phyloP scores from a whole-genome alignment of 2,797 vertebrate species.

The Pangasius krempfi region DNA sequence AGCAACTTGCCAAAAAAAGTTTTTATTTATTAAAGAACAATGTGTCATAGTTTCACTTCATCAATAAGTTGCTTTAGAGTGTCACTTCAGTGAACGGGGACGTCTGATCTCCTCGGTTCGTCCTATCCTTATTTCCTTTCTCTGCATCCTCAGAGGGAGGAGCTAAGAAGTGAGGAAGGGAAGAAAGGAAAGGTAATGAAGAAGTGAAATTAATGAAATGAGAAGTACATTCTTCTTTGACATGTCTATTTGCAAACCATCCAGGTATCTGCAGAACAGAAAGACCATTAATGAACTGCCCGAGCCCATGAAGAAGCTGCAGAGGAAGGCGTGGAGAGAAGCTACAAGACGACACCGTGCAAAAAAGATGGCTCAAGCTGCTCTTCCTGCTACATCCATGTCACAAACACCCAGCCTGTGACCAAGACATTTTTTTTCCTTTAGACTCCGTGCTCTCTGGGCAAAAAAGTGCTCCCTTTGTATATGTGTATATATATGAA shows the following conservation, averaged over 20 bases:
- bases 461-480: background rate
- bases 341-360: conserved; percentile 73
- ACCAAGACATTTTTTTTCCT: background rate
- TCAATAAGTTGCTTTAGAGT: background rate
- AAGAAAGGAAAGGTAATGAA: background rate
- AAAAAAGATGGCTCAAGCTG: conserved; percentile 65
- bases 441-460: background rate
- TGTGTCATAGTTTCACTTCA: background rate
- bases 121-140: background rate
- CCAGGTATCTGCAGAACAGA: conserved; percentile 67
- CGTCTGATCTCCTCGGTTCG: background rate
- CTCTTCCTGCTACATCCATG: conserved; percentile 10
- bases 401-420: conserved; percentile 23
- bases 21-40: background rate
- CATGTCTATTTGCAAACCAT: background rate
- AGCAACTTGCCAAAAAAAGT: background rate
- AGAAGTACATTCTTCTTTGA: background rate
- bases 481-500: background rate
- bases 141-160: conserved; percentile 4
- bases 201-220: background rate
- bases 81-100: background rate
- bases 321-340: conserved; percentile 73
- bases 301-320: conserved; percentile 71
- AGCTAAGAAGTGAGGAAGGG: background rate
- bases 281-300: conserved; percentile 67